Evolutionary conservation across 2,888 invertebrate genomes (phyloP), one percentile per base, ranked within the genome.

Genomic region (Globia sparganii): DNA sequence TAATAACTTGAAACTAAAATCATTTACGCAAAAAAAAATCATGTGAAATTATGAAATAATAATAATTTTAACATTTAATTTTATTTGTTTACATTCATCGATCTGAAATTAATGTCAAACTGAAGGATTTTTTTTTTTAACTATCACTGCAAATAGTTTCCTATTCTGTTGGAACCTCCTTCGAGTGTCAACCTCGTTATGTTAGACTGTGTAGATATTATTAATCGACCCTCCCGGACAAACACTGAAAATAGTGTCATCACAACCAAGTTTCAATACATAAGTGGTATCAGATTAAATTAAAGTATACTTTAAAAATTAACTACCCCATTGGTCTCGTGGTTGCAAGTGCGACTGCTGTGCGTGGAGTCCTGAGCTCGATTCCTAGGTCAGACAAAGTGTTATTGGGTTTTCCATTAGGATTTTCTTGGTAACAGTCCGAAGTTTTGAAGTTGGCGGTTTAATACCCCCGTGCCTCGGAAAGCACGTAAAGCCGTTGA

Each of bases 101-200:
- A 37, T 43, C 28, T 49, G 4, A 37, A 34, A 59, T 0, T 0
- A 58, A 40, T 15, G 80, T 71, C 77, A 43, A 43, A 77, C 1
- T 80, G 77, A 80, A 71, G 49, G 31, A 0, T n/a, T 15, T 0
- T 65, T 65, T 49, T 76, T 77, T 70, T 18, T 11, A 68, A 4
- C 4, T 8, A 9, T 8, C 28, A 9, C 25, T 25, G 25, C 9
- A 70, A 70, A 62, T 31, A 70, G 25, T 70, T 62, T 40, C 2
- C 21, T 61, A 56, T 56, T 37, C 18, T n/a, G 18, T 43, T 31
- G 3, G 2, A 25, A 43, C n/a, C 31, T 68, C 18, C 18, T 53
- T n/a, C 0, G 34, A 67, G 2, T 49, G 31, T 46, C 1, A 8
- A 49, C 13, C 25, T 66, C 8, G 6, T 31, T 66, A 2, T 25